Conservation (phyloP, 2,888 invertebrate genomes). For the Drosophila ustulata region DNA sequence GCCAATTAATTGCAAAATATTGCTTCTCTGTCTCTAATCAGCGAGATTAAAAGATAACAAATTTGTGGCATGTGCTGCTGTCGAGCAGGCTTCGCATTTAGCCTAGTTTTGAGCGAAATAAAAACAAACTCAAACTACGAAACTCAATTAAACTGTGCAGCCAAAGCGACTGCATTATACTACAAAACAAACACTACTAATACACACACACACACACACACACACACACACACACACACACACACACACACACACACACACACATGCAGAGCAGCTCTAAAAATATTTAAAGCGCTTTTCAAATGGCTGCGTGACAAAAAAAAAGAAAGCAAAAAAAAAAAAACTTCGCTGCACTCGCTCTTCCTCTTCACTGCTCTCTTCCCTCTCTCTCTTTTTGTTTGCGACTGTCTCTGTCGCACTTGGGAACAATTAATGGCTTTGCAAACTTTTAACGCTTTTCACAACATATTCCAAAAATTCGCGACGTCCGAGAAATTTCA, state of each 20-base stretch:
- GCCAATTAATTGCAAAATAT: constrained; percentile 2
- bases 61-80: not conserved
- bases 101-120: constrained; percentile 8
- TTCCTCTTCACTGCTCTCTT: not conserved
- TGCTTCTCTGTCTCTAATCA: constrained; percentile 2
- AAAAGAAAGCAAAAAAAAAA: constrained; percentile 27
- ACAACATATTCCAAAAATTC: constrained; percentile 13
- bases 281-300: constrained; percentile 44
- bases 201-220: constrained; percentile 1
- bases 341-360: not conserved
- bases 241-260: constrained; percentile 2
- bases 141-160: constrained; percentile 65
- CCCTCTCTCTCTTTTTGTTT: too few species aligned
- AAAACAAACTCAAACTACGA: constrained; percentile 32
- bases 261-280: constrained; percentile 25
- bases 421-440: constrained; percentile 46
- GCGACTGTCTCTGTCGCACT: not conserved
- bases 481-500: constrained; percentile 22
- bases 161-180: constrained; percentile 26
- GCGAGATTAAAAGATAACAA: constrained; percentile 26
- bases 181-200: constrained; percentile 41
- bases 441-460: constrained; percentile 38
- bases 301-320: constrained; percentile 43
- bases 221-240: constrained; percentile 5
- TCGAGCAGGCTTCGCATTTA: constrained; percentile 15